Conservation (phyloP, 2,113 vertebrate species). For the Nycticorax nycticorax region DNA sequence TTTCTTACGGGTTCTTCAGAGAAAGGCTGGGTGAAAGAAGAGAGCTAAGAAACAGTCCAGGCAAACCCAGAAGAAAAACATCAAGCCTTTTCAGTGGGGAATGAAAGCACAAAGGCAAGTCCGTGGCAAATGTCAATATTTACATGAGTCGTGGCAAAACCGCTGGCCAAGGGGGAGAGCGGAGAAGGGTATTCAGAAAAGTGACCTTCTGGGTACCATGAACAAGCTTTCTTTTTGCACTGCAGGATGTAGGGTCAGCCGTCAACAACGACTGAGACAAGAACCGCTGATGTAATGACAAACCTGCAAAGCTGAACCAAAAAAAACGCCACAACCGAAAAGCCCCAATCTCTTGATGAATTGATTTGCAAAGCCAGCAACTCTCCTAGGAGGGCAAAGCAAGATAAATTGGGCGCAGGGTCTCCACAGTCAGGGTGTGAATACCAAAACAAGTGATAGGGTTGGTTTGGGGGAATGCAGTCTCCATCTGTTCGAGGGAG, state of each 20-base stretch:
- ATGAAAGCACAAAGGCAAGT: not conserved
- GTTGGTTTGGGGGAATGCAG: not conserved
- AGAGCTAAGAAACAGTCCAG: not conserved
- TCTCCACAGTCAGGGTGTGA: not conserved
- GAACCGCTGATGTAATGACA: not conserved
- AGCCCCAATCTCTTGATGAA: not conserved
- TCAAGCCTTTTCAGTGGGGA: not conserved
- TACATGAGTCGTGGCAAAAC: not conserved
- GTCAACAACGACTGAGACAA: not conserved
- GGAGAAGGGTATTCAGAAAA: not conserved
- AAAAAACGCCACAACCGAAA: not conserved
- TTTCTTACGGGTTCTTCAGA: conserved; percentile 14
- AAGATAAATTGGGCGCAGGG: not conserved
- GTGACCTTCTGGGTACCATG: not conserved
- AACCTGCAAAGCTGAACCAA: not conserved
- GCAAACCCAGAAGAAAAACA: not conserved
- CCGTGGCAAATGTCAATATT: conserved; percentile 10
- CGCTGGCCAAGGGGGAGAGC: not conserved
- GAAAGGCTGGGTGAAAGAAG: not conserved
- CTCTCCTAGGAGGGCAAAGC: not conserved
- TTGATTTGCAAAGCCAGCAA: not conserved
- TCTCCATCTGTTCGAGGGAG: fast-evolving
- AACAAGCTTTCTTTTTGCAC: not conserved
- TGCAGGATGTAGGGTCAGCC: not conserved
- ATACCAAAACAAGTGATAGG: not conserved